A percentile compares a stretch with the other conserved stretches of the same genome.
Conservation (phyloP, 2,113 vertebrate species). For the Eonycteris spelaea region DNA sequence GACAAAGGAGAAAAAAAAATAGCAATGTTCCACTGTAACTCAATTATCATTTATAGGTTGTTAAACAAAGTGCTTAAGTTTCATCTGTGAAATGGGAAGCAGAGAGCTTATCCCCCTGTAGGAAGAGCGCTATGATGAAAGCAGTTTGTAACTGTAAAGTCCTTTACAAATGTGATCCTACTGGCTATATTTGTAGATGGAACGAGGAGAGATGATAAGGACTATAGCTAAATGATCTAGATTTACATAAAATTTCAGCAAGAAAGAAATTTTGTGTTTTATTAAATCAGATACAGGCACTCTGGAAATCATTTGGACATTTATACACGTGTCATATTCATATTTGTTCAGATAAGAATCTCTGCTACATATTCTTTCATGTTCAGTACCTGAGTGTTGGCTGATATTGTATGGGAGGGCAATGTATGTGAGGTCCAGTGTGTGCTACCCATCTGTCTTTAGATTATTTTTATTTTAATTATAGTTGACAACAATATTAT, state of each 20-base stretch:
- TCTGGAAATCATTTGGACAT: neutral
- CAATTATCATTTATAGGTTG: neutral
- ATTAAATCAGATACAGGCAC: neutral
- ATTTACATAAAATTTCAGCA: neutral
- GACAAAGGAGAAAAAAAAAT: neutral
- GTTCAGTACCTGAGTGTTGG: neutral
- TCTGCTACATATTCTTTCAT: neutral
- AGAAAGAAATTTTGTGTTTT: neutral
- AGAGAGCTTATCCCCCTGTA: rapidly evolving
- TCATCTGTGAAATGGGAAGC: neutral
- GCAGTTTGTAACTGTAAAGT: too few relatives aligned
- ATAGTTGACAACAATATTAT: too few relatives aligned
- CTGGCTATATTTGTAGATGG: neutral
- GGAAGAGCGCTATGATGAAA: neutral
- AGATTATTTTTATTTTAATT: neutral
- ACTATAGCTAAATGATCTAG: neutral
- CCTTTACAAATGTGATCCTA: neutral
- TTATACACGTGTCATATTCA: neutral
- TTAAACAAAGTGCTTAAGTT: neutral
- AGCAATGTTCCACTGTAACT: neutral
- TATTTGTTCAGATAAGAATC: neutral
- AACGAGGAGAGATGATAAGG: neutral
- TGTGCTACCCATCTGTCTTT: neutral
- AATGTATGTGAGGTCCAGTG: rapidly evolving
- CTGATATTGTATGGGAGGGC: neutral